phyloP scores from a whole-genome alignment of 2,888 invertebrate species.

The Phyllotreta striolata region DNA sequence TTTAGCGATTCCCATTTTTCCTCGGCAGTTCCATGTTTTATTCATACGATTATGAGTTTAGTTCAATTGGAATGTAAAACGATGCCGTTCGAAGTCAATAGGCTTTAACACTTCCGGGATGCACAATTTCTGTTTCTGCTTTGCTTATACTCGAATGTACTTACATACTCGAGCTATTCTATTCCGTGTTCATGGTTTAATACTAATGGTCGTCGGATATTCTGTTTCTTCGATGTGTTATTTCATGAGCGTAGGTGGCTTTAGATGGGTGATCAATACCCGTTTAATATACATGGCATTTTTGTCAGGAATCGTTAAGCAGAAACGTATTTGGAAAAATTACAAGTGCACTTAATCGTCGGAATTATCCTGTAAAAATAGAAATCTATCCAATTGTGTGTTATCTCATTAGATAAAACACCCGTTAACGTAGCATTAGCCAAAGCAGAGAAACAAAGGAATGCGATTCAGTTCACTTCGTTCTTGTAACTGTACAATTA shows the following conservation, averaged over 20 bases:
- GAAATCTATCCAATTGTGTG: too few relatives aligned
- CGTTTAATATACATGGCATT: too few relatives aligned
- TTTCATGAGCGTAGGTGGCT: slow-evolving; percentile 1
- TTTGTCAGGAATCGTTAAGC: too few relatives aligned
- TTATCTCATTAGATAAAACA: too few relatives aligned
- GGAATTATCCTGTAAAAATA: too few relatives aligned
- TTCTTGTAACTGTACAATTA: slow-evolving; percentile 39
- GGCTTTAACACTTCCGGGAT: slow-evolving; percentile 24
- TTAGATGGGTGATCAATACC: not conserved
- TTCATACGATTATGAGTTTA: slow-evolving; percentile 16
- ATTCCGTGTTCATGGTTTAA: slow-evolving; percentile 3
- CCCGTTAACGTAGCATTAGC: not conserved
- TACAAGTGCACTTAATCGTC: too few relatives aligned
- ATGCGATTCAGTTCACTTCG: slow-evolving; percentile 42
- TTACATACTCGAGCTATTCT: not conserved
- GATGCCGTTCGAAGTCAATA: slow-evolving; percentile 13
- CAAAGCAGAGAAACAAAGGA: slow-evolving; percentile 38
- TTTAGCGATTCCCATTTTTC: slow-evolving; percentile 19
- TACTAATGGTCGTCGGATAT: slow-evolving; percentile 3
- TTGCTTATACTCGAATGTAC: not conserved
- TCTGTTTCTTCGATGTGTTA: not conserved
- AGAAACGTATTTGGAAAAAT: too few relatives aligned
- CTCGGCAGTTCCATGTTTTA: slow-evolving; percentile 16
- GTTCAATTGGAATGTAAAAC: slow-evolving; percentile 15
- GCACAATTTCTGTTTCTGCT: slow-evolving; percentile 17